Evolutionary conservation across 1,140 invertebrate genomes (phyloP), one percentile per base, ranked within the genome.

Genomic region (Brachionus rubens): DNA sequence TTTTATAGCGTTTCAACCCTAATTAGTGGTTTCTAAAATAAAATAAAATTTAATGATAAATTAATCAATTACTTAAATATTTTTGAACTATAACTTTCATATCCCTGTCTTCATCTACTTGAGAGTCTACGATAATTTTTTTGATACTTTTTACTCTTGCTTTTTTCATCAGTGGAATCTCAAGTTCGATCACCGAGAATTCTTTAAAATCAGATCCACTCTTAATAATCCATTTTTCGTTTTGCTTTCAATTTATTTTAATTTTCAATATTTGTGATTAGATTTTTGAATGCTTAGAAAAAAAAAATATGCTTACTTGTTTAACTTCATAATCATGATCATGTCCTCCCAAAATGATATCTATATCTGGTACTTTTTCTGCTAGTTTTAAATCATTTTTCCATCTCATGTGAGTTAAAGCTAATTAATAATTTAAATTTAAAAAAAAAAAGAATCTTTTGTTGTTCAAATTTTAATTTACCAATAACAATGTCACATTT

Each of bases 371-470:
- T 48, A 89, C 89, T 77, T 90, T 87, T 82, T 91, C 90, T 0
- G 92, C 92, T 46, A 94, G 82, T 80, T 89, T 88, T 6, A 90
- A 87, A 82, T 95, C 93, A 84, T 95, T 95, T 26, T 91, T 91
- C 52, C 90, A 92, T 47, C 92, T 84, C 92, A 94, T 94, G 81
- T 95, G 93, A 0, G 93, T 94, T 9, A 95, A 83, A 1, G 93
- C 92, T 81, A 94, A 0, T 30, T 92, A 0, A 94, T 89, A 79
- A 91, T 89, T 82, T 93, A 91, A 83, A 91, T 92, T 59, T 91
- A 91, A 88, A 91, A 81, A 3, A 86, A 86, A 79, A 79, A 24
- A 67, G 33, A 77, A 76, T 67, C 46, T 33, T 62, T 54, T 47
- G 28, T 70, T 30, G 12, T 24, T 41, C 16, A 54, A 48, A 52